Evolutionary conservation across 2,797 vertebrate genomes (phyloP).

Genomic region (Oreonectes daqikongensis): DNA sequence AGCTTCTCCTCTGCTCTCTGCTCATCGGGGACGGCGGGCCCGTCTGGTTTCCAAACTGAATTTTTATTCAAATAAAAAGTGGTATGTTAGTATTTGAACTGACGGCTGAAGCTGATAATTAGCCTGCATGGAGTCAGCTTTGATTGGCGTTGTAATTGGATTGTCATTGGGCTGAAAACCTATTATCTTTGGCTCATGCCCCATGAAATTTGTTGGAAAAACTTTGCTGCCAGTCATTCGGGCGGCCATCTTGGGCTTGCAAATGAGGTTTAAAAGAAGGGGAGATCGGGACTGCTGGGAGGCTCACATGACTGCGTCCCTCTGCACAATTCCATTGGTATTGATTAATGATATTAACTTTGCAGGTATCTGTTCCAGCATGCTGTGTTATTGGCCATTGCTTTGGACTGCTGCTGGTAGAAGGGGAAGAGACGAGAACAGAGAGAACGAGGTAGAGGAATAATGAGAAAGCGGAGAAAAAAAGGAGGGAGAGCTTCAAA

Average conservation of each 20-base stretch:
- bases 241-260: conserved; percentile 98
- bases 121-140: conserved; percentile 99
- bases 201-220: conserved; percentile 99
- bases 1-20: conserved; percentile 71
- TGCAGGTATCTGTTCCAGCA: conserved; percentile 85
- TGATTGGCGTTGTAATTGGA: conserved; percentile 99
- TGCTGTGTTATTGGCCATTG: conserved; percentile 84
- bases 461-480: conserved; percentile 55
- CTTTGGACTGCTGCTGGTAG: conserved; percentile 68
- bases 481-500: conserved; percentile 53
- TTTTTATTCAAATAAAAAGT: conserved; percentile 99
- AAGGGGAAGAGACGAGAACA: conserved; percentile 59
- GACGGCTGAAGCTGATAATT: conserved; percentile 99
- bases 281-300: conserved; percentile 91
- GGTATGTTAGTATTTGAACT: conserved; percentile 99
- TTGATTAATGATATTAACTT: conserved; percentile 99
- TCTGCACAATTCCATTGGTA: conserved; percentile 91
- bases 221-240: conserved; percentile 99
- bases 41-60: conserved; percentile 80
- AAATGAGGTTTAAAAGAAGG: conserved; percentile 94
- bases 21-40: conserved; percentile 83
- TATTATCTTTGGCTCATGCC: conserved; percentile 99
- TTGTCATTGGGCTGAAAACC: conserved; percentile 99
- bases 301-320: conserved; percentile 82
- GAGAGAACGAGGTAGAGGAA: conserved; percentile 57